A percentile compares a stretch with the other conserved stretches of the same genome.
These are phyloP conservation scores for Temnopleurus reevesii DNA, from an alignment of 53 echinoderm and acorn worm species.

Conservation along the genomic window DNA sequence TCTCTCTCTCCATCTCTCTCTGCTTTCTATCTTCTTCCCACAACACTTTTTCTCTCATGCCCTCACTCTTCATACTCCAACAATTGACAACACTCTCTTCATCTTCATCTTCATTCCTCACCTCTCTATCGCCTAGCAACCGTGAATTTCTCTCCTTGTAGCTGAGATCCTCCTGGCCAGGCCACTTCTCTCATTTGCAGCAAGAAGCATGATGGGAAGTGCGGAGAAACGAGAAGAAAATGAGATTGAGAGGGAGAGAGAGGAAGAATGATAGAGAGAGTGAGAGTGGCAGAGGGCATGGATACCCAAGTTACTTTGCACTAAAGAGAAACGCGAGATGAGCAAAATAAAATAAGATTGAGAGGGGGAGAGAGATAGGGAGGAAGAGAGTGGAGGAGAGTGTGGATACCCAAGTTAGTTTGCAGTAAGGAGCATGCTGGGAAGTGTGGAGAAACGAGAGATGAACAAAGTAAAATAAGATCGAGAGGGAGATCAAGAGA, in stretches of 20 bases:
- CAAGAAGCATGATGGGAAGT: background rate
- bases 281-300: background rate
- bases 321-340: no score
- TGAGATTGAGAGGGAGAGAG: no score
- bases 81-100: background rate
- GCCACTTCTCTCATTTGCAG: background rate
- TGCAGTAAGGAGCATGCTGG: background rate
- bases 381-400: background rate
- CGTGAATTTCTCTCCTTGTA: background rate
- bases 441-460: background rate
- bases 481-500: no score
- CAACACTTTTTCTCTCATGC: background rate
- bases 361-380: background rate
- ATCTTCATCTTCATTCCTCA: background rate
- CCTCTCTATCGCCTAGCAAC: constrained; percentile 20
- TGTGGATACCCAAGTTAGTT: no score
- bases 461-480: background rate
- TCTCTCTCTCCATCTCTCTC: background rate
- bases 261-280: no score
- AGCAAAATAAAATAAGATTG: no score
- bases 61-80: background rate
- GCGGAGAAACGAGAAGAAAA: background rate
- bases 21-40: background rate
- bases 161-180: background rate
- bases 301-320: no score